Evolutionary conservation across 2,797 vertebrate species (phyloP), one percentile per base, ranked within the genome.

Genomic region (Cheirogaleus major): DNA sequence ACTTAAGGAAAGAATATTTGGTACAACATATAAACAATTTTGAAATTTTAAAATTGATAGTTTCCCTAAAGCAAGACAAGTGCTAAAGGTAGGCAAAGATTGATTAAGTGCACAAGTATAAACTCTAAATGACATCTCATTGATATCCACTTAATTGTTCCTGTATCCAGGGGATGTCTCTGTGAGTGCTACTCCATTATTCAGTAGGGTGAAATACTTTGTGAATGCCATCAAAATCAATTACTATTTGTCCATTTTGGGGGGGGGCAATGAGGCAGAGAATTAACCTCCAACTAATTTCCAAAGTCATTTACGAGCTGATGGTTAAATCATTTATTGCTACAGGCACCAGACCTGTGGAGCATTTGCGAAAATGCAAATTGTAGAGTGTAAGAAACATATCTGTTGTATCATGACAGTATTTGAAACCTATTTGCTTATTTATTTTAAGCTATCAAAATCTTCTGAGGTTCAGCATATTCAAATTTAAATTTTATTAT

Each of bases 231-330:
- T 98, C 97, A 98, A 98, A 98, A 98, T 98, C 96, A 98, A 98
- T 98, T 98, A 98, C 70, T 95, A 65, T 98, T 98, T 97, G 97
- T 95, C 94, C 96, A 98, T 96, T 97, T 97, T 93, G 89, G 78
- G 32, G 73, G 17, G 95, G 95, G 95, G 8, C 97, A 98, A 95
- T 98, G 98, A 98, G 96, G 97, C 97, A 98, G 97, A 98, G 95
- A 98, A 98, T 98, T 98, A 98, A 98, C 97, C 97, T 98, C 95
- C 95, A 98, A 98, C 96, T 98, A 97, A 98, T 98, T 98, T 98
- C 93, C 81, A 98, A 98, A 98, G 98, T 98, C 95, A 98, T 98
- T 98, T 98, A 95, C 45, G 78, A 93, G 87, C 73, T 92, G 82
- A 97, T 97, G 93, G 85, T 95, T 98, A 97, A 96, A 92, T 96